These are phyloP conservation scores for Eretmochelys imbricata DNA, from an alignment of 2,113 vertebrate species.

Conservation along the genomic window DNA sequence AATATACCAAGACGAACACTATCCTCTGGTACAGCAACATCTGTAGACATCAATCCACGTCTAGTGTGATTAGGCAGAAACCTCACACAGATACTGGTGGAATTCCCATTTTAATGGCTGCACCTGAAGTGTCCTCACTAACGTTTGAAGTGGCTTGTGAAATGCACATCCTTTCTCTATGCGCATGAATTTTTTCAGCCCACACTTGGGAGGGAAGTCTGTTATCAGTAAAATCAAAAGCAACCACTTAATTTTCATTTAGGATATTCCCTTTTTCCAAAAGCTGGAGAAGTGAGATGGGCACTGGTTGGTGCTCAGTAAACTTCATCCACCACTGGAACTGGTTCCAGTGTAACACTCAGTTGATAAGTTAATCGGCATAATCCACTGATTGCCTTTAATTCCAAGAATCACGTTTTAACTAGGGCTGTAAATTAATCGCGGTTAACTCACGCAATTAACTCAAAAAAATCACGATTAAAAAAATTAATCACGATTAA, in stretches of 20 bases:
- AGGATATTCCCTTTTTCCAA: background rate
- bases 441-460: too few species aligned
- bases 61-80: background rate
- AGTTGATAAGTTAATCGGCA: background rate
- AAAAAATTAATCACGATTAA: too few species aligned
- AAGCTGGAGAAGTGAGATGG: background rate
- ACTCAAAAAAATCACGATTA: too few species aligned
- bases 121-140: too few species aligned
- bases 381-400: background rate
- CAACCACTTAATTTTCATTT: background rate
- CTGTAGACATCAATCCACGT: too few species aligned
- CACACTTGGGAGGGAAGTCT: background rate
- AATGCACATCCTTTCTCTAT: background rate
- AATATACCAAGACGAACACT: constrained; percentile 19
- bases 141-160: background rate
- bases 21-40: background rate
- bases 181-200: background rate
- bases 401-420: too few species aligned
- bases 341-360: background rate
- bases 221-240: background rate
- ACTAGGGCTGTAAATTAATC: too few species aligned
- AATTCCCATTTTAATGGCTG: too few species aligned
- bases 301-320: background rate
- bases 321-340: background rate
- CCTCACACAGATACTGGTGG: constrained; percentile 6